Base-by-base conservation (phyloP, 2,888 invertebrate species). In the Folsomia manolachei region DNA sequence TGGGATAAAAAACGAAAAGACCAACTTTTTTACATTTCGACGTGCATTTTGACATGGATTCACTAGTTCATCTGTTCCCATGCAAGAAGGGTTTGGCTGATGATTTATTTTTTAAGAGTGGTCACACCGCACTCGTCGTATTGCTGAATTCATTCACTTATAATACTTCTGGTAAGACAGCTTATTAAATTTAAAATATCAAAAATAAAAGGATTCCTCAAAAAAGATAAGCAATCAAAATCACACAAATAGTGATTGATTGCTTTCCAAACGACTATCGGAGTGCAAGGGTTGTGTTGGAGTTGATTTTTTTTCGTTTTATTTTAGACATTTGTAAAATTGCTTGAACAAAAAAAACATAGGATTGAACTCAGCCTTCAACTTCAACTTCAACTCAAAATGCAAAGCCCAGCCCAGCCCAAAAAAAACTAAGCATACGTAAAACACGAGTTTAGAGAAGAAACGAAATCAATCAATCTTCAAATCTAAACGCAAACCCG, bases 191-290 rank as follows among this genome's bases (percentile, higher is more conserved):
- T 14, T 39, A 39, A 39, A 39, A 39, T 39, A 39, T 4, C 39
- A n/a, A n/a, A n/a, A n/a, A 39, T 39, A 14, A 39, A 14, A 39
- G 39, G 39, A 39, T 39, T 39, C 7, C 7, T 4, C 39, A 14
- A 9, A 39, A 9, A 14, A 39, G 39, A 56, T 56, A 66, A 23
- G 65, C n/a, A n/a, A 66, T 66, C 52, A 52, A 19, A 66, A 52
- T 66, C 39, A 14, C 21, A 51, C 65, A 66, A 66, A 66, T 66
- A 39, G 52, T 66, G 65, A 66, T 66, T 66, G 65, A 66, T 66
- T 66, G 39, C 65, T 39, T 26, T 51, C 18, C 51, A 51, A 51
- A 51, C 9, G 51, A 51, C 51, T 51, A 11, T 9, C 51, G 18
- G 18, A 51, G 51, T 11, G n/a, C 7, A 56, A 56, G 18, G 21